These are phyloP conservation scores for Drusus annulatus DNA, from an alignment of 1,140 invertebrate genomes.

Conservation along the genomic window DNA sequence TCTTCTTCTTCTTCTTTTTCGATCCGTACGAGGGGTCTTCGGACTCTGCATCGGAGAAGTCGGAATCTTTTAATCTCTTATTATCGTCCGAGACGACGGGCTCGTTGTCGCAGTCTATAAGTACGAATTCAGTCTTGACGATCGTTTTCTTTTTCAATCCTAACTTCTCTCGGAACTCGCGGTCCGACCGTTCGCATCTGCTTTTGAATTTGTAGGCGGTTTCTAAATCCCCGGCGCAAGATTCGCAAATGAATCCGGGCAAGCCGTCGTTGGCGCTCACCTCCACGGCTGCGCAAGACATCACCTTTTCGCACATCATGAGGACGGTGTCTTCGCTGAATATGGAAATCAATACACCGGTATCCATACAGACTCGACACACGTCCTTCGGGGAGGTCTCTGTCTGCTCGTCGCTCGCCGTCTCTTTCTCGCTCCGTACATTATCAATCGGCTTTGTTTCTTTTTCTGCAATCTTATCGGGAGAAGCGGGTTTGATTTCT, in stretches of 20 bases:
- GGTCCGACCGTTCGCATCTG: conserved; percentile 64
- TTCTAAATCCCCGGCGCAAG: conserved; percentile 44
- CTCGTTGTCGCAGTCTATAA: conserved; percentile 65
- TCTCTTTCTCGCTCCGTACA: conserved; percentile 24
- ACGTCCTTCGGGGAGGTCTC: conserved; percentile 14
- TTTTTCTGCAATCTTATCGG: conserved; percentile 4
- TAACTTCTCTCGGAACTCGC: conserved; percentile 63
- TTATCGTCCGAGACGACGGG: conserved; percentile 62
- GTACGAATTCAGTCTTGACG: conserved; percentile 64
- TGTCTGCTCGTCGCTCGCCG: not conserved
- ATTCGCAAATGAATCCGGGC: conserved; percentile 44
- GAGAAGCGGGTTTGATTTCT: conserved; percentile 5
- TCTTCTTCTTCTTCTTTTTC: conserved; percentile 40
- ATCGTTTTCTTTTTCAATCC: conserved; percentile 66
- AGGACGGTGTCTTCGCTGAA: conserved; percentile 43
- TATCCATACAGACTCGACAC: conserved; percentile 52
- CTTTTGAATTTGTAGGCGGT: conserved; percentile 61
- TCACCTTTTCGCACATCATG: conserved; percentile 54
- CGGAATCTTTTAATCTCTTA: conserved; percentile 63
- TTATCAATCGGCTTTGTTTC: conserved; percentile 11
- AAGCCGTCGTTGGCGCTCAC: conserved; percentile 42
- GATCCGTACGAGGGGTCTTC: conserved; percentile 61
- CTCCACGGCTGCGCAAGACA: conserved; percentile 54
- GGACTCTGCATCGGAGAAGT: conserved; percentile 61
- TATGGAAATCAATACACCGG: conserved; percentile 51